Base-by-base conservation (phyloP, 37 sponge, comb jelly and placozoan genomes). In the Mnemiopsis leidyi region DNA sequence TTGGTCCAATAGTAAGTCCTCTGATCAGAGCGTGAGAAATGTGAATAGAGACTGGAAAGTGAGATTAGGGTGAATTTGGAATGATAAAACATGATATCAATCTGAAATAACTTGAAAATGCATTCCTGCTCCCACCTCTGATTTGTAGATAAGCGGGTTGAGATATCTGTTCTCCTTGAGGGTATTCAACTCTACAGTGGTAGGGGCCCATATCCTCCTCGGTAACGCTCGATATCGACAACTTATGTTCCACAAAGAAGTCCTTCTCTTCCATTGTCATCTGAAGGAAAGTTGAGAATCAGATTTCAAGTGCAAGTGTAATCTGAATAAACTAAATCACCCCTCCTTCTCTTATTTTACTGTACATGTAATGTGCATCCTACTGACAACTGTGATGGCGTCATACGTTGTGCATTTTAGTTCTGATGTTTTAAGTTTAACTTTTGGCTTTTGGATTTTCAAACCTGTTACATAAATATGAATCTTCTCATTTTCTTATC, bases 171-270 rank as follows among this genome's bases (percentile, higher is more conserved):
- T 26, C 32, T 33, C 79, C 90, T 61, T 85, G 90, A 0, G 90
- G 90, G 90, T 85, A 85, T 28, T 38, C 61, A 3, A 33, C 90
- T 39, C 39, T 85, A 26, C 90, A 85, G 90, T 85, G 36, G 30
- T 85, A 85, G 2, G 21, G 24, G 18, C 90, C 90, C 90, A 85
- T 40, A 39, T 85, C 90, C 29, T 85, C 90, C 48, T 85, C 90
- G 0, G 90, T 85, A 0, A 85, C 61, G 23, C 90, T 85, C 20
- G 40, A 40, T 33, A 85, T 29, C 2, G 61, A 23, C 40, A 85
- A 33, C 3, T 29, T 3, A 28, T 85, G 21, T 61, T 85, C 90
- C 26, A 85, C 90, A 16, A 37, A 36, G 3, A 40, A 38, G 61
- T 85, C 90, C n/a, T 85, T 40, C 7, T 35, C 36, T 23, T 23